Evolutionary conservation across 2,888 invertebrate species (phyloP).

Genomic region (Ennomos quercinarius): DNA sequence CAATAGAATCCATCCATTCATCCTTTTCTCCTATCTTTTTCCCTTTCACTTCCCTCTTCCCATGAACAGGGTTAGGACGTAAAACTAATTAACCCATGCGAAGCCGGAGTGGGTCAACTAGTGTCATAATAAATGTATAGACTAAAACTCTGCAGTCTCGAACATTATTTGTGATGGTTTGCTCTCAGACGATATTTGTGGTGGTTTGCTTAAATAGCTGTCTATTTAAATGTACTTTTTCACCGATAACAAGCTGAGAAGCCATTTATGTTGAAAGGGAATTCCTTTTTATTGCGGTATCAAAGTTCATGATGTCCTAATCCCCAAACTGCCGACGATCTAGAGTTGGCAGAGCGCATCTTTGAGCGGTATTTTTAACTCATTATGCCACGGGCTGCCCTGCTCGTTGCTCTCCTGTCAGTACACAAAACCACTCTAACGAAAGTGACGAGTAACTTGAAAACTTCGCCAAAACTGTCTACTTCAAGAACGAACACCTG

Average conservation of each 20-base stretch:
- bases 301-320: slow-evolving; percentile 79
- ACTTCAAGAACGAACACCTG: slow-evolving; percentile 43
- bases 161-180: no score
- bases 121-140: no score
- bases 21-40: no score
- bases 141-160: no score
- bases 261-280: slow-evolving; percentile 43
- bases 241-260: slow-evolving; percentile 13
- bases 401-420: slow-evolving; percentile 76
- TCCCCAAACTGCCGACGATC: slow-evolving; percentile 63
- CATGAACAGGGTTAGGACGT: no score
- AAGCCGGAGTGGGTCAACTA: no score
- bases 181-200: no score
- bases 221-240: background rate
- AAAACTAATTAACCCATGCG: no score
- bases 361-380: slow-evolving; percentile 84
- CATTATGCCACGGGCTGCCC: slow-evolving; percentile 80
- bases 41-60: no score
- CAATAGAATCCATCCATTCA: no score
- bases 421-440: slow-evolving; percentile 65
- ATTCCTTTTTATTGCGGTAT: slow-evolving; percentile 58
- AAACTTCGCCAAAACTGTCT: slow-evolving; percentile 52
- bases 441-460: slow-evolving; percentile 74
- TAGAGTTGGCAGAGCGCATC: slow-evolving; percentile 83
- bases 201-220: no score